Conservation (phyloP, 2,888 invertebrate species). For the Epinotia bilunana region DNA sequence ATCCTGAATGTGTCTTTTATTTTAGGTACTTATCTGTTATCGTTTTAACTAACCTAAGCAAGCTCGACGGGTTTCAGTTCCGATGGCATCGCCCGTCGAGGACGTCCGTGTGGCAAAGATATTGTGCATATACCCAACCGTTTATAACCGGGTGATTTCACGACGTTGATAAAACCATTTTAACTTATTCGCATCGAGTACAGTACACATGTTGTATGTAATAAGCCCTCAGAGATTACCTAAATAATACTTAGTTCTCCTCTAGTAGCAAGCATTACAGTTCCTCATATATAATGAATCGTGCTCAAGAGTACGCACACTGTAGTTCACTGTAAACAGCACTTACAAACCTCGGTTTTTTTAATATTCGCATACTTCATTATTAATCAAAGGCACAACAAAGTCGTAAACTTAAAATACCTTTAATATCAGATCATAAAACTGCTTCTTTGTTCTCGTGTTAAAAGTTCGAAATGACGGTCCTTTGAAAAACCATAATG, state of each 20-base stretch:
- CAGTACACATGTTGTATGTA: not conserved
- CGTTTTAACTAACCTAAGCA: not conserved
- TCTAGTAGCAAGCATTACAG: not conserved
- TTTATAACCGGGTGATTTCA: too few relatives aligned
- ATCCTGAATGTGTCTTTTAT: too few relatives aligned
- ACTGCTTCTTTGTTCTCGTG: constrained; percentile 78
- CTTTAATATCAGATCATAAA: constrained; percentile 81
- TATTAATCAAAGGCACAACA: constrained; percentile 70
- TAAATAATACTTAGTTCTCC: not conserved
- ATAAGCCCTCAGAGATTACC: not conserved
- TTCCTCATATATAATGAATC: not conserved
- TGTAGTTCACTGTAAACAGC: not conserved
- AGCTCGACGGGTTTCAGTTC: too few relatives aligned
- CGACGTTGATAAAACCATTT: too few relatives aligned
- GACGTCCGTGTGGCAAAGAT: too few relatives aligned
- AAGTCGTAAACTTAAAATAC: constrained; percentile 78
- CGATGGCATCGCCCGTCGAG: too few relatives aligned
- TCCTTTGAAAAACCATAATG: constrained; percentile 82
- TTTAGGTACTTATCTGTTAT: too few relatives aligned
- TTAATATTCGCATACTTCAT: constrained; percentile 68
- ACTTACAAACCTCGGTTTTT: constrained; percentile 59
- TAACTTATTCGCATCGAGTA: too few relatives aligned
- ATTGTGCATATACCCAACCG: too few relatives aligned
- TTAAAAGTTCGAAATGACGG: constrained; percentile 78
- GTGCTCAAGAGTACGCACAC: not conserved